Conservation (phyloP, 2,888 invertebrate species). For the Panopea generosa region DNA sequence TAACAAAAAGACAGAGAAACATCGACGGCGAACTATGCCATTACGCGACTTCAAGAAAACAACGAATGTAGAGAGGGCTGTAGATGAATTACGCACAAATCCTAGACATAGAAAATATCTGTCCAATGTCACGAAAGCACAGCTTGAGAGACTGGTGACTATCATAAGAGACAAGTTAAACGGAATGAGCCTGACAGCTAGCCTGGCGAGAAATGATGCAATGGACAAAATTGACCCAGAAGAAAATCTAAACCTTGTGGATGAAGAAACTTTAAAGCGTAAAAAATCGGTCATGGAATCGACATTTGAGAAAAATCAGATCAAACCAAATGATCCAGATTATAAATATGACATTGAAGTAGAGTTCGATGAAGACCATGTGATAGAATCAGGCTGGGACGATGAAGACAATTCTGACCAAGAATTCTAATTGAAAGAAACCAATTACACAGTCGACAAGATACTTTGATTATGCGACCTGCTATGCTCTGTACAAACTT, state of each 20-base stretch:
- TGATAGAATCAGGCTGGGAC: slow-evolving; percentile 85
- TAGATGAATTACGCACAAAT: slow-evolving; percentile 81
- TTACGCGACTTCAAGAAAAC: slow-evolving; percentile 85
- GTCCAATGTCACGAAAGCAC: slow-evolving; percentile 82
- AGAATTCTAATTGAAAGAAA: slow-evolving; percentile 68
- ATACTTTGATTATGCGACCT: too few species aligned
- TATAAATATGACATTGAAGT: slow-evolving; percentile 86
- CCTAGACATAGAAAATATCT: slow-evolving; percentile 84
- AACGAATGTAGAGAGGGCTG: slow-evolving; percentile 82
- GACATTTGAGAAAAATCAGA: slow-evolving; percentile 85
- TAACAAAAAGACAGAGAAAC: slow-evolving; percentile 74
- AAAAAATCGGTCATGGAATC: slow-evolving; percentile 87
- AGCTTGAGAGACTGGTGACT: slow-evolving; percentile 85
- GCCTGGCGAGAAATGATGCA: slow-evolving; percentile 82
- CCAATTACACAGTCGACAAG: too few species aligned
- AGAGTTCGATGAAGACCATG: slow-evolving; percentile 81
- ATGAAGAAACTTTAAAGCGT: slow-evolving; percentile 83
- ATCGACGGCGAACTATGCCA: slow-evolving; percentile 86
- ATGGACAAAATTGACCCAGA: slow-evolving; percentile 85
- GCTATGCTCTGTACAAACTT: too few species aligned
- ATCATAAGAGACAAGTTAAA: slow-evolving; percentile 85
- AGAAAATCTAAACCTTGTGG: slow-evolving; percentile 86
- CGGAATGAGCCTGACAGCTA: slow-evolving; percentile 84
- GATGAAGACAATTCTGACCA: slow-evolving; percentile 77
- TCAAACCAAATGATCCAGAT: slow-evolving; percentile 85